Percentiles rank a stretch among this genome's conserved stretches.
Evolutionary conservation across 2,888 invertebrate genomes (phyloP).

Genomic region (Nebria brevicollis): DNA sequence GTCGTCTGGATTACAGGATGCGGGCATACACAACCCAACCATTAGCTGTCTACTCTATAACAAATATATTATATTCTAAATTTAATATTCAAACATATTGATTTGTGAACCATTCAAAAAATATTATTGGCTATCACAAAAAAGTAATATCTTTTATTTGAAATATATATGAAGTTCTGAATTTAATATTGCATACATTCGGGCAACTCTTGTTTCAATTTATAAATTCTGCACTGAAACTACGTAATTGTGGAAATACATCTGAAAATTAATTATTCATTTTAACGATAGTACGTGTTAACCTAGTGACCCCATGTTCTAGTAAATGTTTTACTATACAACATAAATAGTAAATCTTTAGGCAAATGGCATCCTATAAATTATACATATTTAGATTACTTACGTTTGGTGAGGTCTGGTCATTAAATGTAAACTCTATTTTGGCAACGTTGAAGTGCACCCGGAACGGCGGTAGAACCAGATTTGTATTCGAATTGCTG

Average conservation of each 20-base stretch:
- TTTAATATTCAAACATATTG: neutral
- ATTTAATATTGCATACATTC: too few relatives aligned
- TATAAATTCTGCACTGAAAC: neutral
- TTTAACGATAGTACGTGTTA: neutral
- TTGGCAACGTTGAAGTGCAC: constrained; percentile 71
- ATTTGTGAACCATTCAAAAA: neutral
- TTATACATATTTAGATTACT: neutral
- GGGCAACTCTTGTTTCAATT: too few relatives aligned
- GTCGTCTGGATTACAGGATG: constrained; percentile 70
- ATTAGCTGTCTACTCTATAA: constrained; percentile 74
- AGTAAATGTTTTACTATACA: neutral
- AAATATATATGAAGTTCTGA: neutral
- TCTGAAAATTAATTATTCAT: neutral
- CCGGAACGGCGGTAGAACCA: constrained; percentile 69
- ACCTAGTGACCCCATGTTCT: neutral
- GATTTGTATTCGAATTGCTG: constrained; percentile 66
- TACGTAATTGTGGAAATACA: neutral
- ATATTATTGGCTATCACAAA: neutral
- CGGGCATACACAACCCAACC: constrained; percentile 80
- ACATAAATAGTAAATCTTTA: neutral
- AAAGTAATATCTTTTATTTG: neutral
- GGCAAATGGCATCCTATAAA: neutral
- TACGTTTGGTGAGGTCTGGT: constrained; percentile 3
- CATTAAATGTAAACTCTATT: constrained; percentile 50
- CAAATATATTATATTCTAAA: constrained; percentile 43